Base-by-base conservation (phyloP, 2,113 vertebrate genomes). In the Labeo catla region DNA sequence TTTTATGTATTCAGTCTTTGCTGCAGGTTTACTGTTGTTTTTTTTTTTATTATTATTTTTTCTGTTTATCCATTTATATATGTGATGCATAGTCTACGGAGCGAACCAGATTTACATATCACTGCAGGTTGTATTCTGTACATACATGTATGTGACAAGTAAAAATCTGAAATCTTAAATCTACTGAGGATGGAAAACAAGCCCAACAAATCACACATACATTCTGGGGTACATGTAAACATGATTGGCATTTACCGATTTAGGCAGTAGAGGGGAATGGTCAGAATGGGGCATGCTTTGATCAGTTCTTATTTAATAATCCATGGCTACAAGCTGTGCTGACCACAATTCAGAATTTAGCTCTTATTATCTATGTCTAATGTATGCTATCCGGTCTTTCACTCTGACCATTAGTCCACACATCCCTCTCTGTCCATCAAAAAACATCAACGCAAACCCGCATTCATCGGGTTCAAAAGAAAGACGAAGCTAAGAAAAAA, bases 331-430 rank as follows among this genome's bases (percentile, higher is more conserved):
- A 74, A 74, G 45, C 45, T 74, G 21, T 49, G 72, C 23, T 49
- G 70, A 74, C 72, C 72, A 12, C 45, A 49, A 74, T 43, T 72
- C 8, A 19, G 8, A 77, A 52, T 43, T 9, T 8, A 11, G 36
- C 49, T 77, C 49, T 16, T 57, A 77, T 52, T 43, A 54, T 54
- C 23, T 54, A 8, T 82, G 13, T 50, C 6, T 23, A 1, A 45
- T 52, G 80, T 36, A 47, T 6, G 28, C n/a, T 11, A 45, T 66
- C 63, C 15, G 3, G 8, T 82, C 63, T 68, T 52, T 50, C 28
- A 52, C 80, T 50, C 59, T 81, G 59, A 81, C 57, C 43, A 81
- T 81, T 81, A 81, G n/a, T 68, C 23, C 45, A 50, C 47, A 52
- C 45, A 68, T 23, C 34, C 21, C 11, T 12, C 21, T 68, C 79